phyloP scores from a whole-genome alignment of 2,113 vertebrate genomes.

The Bungarus multicinctus region DNA sequence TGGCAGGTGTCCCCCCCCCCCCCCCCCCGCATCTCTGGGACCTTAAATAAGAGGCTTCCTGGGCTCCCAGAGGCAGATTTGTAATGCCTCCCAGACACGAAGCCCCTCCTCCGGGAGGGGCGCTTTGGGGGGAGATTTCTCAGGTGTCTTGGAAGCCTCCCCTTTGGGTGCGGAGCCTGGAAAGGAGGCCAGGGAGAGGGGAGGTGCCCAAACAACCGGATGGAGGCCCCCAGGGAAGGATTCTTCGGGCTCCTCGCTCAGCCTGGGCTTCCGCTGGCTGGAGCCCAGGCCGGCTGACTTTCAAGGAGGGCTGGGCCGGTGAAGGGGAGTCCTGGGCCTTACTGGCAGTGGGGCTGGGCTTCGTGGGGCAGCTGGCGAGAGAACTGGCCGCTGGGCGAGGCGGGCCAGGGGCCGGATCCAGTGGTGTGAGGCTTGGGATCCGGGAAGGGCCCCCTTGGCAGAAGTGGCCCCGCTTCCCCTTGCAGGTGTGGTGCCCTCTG shows the following conservation, averaged over 20 bases:
- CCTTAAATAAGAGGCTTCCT: neutral
- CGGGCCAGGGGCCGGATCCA: neutral
- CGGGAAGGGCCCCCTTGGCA: neutral
- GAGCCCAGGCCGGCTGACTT: neutral
- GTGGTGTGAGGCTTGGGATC: neutral
- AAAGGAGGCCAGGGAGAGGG: no score
- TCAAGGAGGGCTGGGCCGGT: neutral
- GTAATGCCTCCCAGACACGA: neutral
- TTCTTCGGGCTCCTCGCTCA: neutral
- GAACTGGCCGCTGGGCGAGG: neutral
- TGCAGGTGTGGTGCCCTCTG: slow-evolving; percentile 40
- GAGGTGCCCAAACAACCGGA: neutral
- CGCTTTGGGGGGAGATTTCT: neutral
- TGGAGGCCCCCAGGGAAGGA: neutral
- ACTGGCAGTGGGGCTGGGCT: neutral
- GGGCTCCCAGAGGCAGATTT: neutral
- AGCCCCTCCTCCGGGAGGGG: neutral
- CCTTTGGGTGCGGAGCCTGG: no score
- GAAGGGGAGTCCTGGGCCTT: neutral
- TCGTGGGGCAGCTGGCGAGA: neutral
- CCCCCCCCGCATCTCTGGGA: neutral
- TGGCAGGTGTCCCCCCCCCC: neutral
- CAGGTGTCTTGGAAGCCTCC: neutral
- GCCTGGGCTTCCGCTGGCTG: neutral
- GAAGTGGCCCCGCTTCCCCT: neutral